Conservation (phyloP, 2,888 invertebrate species). For the Rhaphigaster nebulosa region DNA sequence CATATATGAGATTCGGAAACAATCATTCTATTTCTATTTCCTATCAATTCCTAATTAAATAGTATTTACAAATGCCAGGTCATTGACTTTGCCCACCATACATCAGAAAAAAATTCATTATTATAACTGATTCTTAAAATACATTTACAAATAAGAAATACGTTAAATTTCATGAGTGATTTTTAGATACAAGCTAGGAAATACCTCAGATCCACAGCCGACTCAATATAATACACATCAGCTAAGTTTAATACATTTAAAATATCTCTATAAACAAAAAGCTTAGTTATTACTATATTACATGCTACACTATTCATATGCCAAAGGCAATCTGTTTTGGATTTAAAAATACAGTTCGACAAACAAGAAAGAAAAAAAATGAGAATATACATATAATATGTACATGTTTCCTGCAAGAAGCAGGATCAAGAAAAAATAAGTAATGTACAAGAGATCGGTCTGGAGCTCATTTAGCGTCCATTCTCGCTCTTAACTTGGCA, state of each 20-base stretch:
- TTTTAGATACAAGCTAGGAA: constrained; percentile 26
- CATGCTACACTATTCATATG: constrained; percentile 16
- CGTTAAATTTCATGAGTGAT: not conserved
- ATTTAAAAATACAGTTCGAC: constrained; percentile 21
- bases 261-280: constrained; percentile 31
- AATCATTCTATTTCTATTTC: constrained; percentile 29
- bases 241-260: constrained; percentile 26
- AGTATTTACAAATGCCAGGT: not conserved
- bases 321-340: constrained; percentile 40
- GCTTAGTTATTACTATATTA: constrained; percentile 24
- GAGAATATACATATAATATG: constrained; percentile 52
- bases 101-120: constrained; percentile 5
- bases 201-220: constrained; percentile 57
- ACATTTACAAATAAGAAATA: not conserved
- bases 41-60: constrained; percentile 7
- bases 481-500: constrained; percentile 74
- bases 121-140: not conserved
- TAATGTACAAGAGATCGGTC: constrained; percentile 53
- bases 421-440: constrained; percentile 30
- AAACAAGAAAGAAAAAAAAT: constrained; percentile 14
- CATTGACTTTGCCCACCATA: constrained; percentile 9
- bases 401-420: constrained; percentile 39
- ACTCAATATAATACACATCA: constrained; percentile 55
- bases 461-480: constrained; percentile 65
- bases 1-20: constrained; percentile 39